These are phyloP conservation scores for Dasypolia templi DNA, from an alignment of 2,888 invertebrate genomes.

Conservation along the genomic window DNA sequence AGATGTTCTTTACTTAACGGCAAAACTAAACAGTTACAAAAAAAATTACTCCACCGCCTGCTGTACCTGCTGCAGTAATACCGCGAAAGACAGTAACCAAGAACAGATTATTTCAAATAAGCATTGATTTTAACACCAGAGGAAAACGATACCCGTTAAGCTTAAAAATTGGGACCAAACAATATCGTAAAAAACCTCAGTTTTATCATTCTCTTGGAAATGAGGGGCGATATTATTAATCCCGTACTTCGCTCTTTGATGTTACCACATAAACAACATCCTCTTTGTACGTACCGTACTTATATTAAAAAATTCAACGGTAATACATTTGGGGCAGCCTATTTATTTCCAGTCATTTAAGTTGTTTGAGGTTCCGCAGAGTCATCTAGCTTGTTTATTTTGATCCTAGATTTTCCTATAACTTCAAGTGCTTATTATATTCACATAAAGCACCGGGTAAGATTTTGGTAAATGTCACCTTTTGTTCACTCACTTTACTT, in stretches of 20 bases:
- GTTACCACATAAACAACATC: constrained; percentile 61
- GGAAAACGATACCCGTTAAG: background rate
- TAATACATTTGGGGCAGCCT: constrained; percentile 60
- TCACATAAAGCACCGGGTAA: background rate
- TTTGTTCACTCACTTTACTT: no score
- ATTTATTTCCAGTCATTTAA: constrained; percentile 63
- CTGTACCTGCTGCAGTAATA: no score
- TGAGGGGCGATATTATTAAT: constrained; percentile 58
- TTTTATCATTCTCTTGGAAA: constrained; percentile 53
- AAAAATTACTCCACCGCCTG: no score
- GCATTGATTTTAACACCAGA: background rate
- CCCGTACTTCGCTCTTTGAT: constrained; percentile 60
- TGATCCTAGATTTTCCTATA: background rate
- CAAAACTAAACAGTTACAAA: no score
- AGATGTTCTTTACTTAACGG: no score
- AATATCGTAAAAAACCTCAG: constrained; percentile 48
- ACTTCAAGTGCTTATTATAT: no score
- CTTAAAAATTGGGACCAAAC: constrained; percentile 25
- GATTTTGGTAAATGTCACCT: background rate
- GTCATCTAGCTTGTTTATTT: background rate
- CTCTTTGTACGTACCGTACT: constrained; percentile 56
- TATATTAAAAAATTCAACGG: constrained; percentile 69
- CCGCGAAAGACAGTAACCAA: no score
- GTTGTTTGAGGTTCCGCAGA: constrained; percentile 33
- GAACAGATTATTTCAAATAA: no score